Evolutionary conservation across 2,113 vertebrate genomes (phyloP), one percentile per base, ranked within the genome.

Genomic region (Zapornia atra): DNA sequence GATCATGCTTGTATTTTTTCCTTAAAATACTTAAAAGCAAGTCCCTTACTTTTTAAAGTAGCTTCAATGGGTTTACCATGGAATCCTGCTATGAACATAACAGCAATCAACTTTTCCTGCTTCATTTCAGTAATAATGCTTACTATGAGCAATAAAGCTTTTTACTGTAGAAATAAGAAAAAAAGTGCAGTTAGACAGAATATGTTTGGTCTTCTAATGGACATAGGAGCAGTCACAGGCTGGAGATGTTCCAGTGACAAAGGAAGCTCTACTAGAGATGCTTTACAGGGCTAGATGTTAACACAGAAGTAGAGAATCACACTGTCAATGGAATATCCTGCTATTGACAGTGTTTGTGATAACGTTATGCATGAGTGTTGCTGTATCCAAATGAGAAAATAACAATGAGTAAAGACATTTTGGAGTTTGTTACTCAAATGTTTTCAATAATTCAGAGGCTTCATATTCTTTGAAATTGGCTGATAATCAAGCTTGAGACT

Each of bases 221-320:
- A 64, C 65, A 69, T 46, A 0, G 0, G 38, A 34, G 25, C 40
- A 51, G 31, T 42, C 1, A 0, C 34, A 20, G 33, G 34, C 57
- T 70, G 40, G 50, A 84, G 22, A 42, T 36, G 33, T 38, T 86
- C 14, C 50, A 38, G 29, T 25, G 66, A 38, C 29, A 70, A 81
- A 34, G 50, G 21, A 59, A 70, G 10, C 33, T 79, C 73, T 66
- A 0, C 22, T 20, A 17, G 29, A 59, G 12, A 19, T 72, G 50
- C 3, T 24, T 81, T 71, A 33, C 21, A 72, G 75, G 65, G 19
- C 31, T 73, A 11, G 22, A 13, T 42, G 60, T 10, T 11, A 28
- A 26, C 34, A 29, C 3, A 80, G 53, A 68, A 76, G 33, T 6
- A 88, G 36, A 63, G 48, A 88, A 40, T 28, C 33, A 63, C 46